phyloP scores from a whole-genome alignment of 2,113 vertebrate genomes.

The Coreoperca whiteheadi region DNA sequence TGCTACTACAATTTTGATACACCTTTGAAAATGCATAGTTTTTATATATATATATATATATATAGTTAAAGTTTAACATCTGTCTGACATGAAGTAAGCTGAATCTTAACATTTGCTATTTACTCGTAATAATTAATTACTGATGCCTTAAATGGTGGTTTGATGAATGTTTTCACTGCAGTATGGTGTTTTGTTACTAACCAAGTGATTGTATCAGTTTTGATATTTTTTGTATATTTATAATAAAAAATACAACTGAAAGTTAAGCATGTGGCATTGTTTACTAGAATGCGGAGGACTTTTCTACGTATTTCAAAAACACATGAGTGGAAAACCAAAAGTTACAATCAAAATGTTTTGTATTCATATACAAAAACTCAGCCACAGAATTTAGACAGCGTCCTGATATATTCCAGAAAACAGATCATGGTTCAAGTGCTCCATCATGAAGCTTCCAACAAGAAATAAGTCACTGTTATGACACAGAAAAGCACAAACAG shows the following conservation, averaged over 20 bases:
- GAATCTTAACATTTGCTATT: constrained; percentile 39
- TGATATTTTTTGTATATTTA: constrained; percentile 78
- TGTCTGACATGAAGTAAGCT: constrained; percentile 53
- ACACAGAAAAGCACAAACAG: constrained; percentile 80
- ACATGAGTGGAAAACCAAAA: neutral
- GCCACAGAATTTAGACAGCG: neutral
- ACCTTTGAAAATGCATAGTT: constrained; percentile 41
- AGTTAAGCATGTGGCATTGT: neutral
- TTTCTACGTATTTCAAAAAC: neutral
- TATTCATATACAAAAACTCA: constrained; percentile 46
- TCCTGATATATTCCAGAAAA: no score
- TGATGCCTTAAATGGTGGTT: constrained; percentile 58
- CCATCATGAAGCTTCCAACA: constrained; percentile 61
- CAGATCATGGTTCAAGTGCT: constrained; percentile 6
- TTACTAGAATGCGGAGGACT: neutral
- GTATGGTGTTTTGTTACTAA: constrained; percentile 73
- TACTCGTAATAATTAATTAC: constrained; percentile 55
- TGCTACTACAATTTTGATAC: constrained; percentile 38
- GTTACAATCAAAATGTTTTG: neutral
- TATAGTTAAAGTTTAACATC: constrained; percentile 42
- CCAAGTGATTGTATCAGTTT: constrained; percentile 73
- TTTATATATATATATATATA: constrained; percentile 34
- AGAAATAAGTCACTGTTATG: constrained; percentile 66
- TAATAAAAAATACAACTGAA: constrained; percentile 74
- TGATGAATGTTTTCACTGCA: constrained; percentile 69